Evolutionary conservation across 2,888 invertebrate genomes (phyloP).

Genomic region (Cephus spinipes): DNA sequence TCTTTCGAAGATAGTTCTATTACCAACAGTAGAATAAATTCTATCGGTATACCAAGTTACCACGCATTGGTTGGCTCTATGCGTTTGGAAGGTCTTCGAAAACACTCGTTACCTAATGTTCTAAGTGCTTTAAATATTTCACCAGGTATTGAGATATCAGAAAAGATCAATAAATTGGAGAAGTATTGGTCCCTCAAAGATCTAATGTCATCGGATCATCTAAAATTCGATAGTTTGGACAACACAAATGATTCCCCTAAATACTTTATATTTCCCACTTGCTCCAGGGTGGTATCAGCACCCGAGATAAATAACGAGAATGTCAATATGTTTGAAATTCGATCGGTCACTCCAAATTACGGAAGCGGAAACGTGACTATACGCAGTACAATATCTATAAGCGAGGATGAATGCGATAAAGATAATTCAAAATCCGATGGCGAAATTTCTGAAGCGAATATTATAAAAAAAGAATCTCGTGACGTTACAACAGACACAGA

Average conservation of each 20-base stretch:
- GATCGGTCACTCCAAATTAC: slow-evolving; percentile 31
- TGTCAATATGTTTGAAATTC: slow-evolving; percentile 33
- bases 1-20: slow-evolving; percentile 33
- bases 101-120: slow-evolving; percentile 50
- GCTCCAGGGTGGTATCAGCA: slow-evolving; percentile 49
- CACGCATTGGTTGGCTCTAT: slow-evolving; percentile 36
- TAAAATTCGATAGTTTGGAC: slow-evolving; percentile 27
- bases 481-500: background rate
- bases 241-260: slow-evolving; percentile 31
- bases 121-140: slow-evolving; percentile 42
- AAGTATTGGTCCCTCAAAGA: slow-evolving; percentile 58
- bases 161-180: slow-evolving; percentile 50
- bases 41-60: slow-evolving; percentile 28
- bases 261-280: slow-evolving; percentile 50
- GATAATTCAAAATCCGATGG: slow-evolving; percentile 10
- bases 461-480: background rate
- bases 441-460: background rate
- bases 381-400: slow-evolving; percentile 45
- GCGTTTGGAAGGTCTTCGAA: slow-evolving; percentile 47
- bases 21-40: slow-evolving; percentile 17
- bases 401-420: slow-evolving; percentile 30
- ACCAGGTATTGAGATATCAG: slow-evolving; percentile 27
- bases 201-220: slow-evolving; percentile 44
- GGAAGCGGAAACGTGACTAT: slow-evolving; percentile 36
- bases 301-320: slow-evolving; percentile 49